A percentile compares a stretch with the other conserved stretches of the same genome.
Conservation (phyloP, 1,140 invertebrate genomes). For the Branchinecta lindahli region DNA sequence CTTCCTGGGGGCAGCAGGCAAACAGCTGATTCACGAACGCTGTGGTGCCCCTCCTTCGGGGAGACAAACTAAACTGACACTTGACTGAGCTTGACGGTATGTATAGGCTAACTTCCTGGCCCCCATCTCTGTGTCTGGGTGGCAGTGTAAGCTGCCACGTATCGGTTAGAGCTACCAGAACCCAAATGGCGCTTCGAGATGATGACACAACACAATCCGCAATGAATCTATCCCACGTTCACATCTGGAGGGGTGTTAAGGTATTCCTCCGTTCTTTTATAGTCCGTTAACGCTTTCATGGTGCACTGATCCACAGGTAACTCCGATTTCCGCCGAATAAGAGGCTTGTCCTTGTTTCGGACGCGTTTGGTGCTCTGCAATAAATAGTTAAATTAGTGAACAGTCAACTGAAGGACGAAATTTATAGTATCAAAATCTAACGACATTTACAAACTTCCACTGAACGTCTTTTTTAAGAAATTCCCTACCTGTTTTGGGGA, state of each 20-base stretch:
- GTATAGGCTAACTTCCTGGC: too few species aligned
- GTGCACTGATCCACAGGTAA: slow-evolving; percentile 79
- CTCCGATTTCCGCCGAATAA: slow-evolving; percentile 83
- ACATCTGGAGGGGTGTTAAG: slow-evolving; percentile 64
- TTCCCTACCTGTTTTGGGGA: too few species aligned
- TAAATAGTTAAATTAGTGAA: slow-evolving; percentile 19
- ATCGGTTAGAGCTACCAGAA: too few species aligned
- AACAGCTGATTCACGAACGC: too few species aligned
- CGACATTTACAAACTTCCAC: not conserved
- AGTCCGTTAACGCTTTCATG: slow-evolving; percentile 71
- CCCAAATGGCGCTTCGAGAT: too few species aligned
- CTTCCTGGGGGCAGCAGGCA: too few species aligned
- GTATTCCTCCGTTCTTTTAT: slow-evolving; percentile 77
- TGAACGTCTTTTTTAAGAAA: not conserved
- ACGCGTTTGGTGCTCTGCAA: slow-evolving; percentile 32
- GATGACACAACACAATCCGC: too few species aligned
- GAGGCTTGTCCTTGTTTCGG: slow-evolving; percentile 61
- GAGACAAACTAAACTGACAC: too few species aligned
- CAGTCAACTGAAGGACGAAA: not conserved
- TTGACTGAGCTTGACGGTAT: too few species aligned
- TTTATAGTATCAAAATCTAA: not conserved
- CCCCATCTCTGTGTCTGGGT: too few species aligned
- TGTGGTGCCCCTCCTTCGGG: too few species aligned
- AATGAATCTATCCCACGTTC: slow-evolving; percentile 31
- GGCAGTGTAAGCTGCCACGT: too few species aligned